These are phyloP conservation scores for Regulus satrapa DNA, from an alignment of 2,113 vertebrate genomes.

Conservation along the genomic window DNA sequence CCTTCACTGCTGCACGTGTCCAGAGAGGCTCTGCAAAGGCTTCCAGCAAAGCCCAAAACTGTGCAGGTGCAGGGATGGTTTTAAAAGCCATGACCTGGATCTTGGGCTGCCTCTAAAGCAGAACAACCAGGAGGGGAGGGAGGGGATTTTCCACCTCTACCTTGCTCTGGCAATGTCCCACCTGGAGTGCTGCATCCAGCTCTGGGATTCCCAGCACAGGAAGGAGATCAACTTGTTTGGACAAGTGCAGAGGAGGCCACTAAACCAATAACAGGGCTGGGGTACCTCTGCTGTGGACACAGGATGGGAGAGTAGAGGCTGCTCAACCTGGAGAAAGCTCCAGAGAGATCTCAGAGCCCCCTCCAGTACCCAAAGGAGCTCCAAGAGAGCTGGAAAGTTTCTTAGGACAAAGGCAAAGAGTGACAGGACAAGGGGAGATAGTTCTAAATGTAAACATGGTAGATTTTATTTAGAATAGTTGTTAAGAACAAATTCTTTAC, in stretches of 20 bases:
- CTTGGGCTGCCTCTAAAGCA: not conserved
- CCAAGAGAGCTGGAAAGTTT: not conserved
- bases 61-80: not conserved
- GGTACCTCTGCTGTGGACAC: not conserved
- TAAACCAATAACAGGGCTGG: not conserved
- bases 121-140: not conserved
- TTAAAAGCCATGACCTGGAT: not conserved
- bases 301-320: not conserved
- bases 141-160: not conserved
- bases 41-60: not conserved
- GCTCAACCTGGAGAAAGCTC: not conserved
- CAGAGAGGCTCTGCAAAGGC: not conserved
- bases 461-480: not conserved
- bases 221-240: accelerated
- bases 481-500: not conserved
- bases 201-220: not conserved
- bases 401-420: not conserved
- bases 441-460: not conserved
- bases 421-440: no score
- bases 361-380: not conserved
- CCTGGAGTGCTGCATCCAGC: not conserved
- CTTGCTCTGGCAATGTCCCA: not conserved
- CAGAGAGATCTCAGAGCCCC: not conserved
- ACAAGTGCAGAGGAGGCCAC: not conserved
- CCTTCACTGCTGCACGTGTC: accelerated